These are phyloP conservation scores for Diacarnus erythraeanus DNA, from an alignment of 37 sponge, comb jelly and placozoan species.

Conservation along the genomic window DNA sequence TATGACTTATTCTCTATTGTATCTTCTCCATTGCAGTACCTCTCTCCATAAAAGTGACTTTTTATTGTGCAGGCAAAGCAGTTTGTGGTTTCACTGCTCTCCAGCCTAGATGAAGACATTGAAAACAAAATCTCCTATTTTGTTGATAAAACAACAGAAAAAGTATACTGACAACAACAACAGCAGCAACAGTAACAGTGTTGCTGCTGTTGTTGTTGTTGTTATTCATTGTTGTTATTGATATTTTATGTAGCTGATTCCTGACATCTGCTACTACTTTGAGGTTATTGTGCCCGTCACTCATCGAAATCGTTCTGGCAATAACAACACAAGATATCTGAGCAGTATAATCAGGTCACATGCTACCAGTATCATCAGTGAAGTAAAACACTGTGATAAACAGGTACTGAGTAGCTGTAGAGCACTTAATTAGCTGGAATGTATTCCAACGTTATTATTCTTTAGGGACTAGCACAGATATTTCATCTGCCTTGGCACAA, in stretches of 20 bases:
- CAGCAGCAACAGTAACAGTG: not conserved
- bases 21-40: too few relatives aligned
- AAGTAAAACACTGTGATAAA: not conserved
- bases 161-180: not conserved
- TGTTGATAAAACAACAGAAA: slow-evolving; percentile 6
- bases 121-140: slow-evolving; percentile 21
- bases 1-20: too few relatives aligned
- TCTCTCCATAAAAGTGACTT: not conserved
- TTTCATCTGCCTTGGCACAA: slow-evolving; percentile 7
- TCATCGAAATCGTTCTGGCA: too few relatives aligned
- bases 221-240: not conserved
- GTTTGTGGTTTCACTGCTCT: slow-evolving; percentile 8
- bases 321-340: too few relatives aligned
- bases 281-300: not conserved
- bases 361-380: not conserved
- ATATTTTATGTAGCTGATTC: not conserved
- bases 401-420: too few relatives aligned
- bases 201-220: not conserved
- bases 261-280: slow-evolving; percentile 10
- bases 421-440: too few relatives aligned
- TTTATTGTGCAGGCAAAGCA: slow-evolving; percentile 6
- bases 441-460: too few relatives aligned
- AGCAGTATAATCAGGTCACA: not conserved
- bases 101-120: slow-evolving; percentile 45
- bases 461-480: too few relatives aligned